These are phyloP conservation scores for Xenotilapia leptura DNA, from an alignment of 2,113 vertebrate genomes.

Conservation along the genomic window DNA sequence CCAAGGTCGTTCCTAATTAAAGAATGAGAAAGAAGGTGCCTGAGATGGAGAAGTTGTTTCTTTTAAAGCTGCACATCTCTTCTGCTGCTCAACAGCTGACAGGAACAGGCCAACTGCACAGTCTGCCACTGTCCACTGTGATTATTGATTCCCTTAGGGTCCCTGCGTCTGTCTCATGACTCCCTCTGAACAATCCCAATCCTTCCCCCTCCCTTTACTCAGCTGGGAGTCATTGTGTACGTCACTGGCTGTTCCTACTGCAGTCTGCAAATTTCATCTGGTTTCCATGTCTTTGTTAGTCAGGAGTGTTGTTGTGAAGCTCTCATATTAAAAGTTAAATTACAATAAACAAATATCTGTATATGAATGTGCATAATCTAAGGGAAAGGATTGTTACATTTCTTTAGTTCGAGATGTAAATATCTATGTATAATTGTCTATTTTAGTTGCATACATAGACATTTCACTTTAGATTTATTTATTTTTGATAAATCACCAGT, in stretches of 20 bases:
- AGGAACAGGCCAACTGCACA: slow-evolving; percentile 23
- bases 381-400: not conserved
- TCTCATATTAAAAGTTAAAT: not conserved
- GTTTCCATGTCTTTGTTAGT: not conserved
- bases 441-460: not conserved
- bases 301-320: not conserved
- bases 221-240: not conserved
- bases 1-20: slow-evolving; percentile 19
- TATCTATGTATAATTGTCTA: not conserved
- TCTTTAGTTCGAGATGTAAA: not conserved
- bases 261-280: not conserved
- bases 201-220: not conserved
- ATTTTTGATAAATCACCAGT: not conserved
- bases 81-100: slow-evolving; percentile 22
- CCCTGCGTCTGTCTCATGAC: not conserved
- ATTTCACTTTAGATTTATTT: not conserved
- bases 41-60: not conserved
- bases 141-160: slow-evolving; percentile 36
- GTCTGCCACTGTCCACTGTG: slow-evolving; percentile 37
- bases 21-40: not conserved
- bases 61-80: not conserved
- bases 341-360: not conserved
- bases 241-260: not conserved
- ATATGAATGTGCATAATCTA: not conserved
- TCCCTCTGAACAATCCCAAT: not conserved